Evolutionary conservation across 1,140 invertebrate species (phyloP).

Genomic region (fruit fly (Drosophila melanogaster)): Release_6_plus_ISO1_MT NT_033779.5:15028501-15029000

Average conservation of each 20-base stretch:
- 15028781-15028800: neutral
- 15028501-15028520: neutral
- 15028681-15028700: slow-evolving; percentile 12
- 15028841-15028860: neutral
- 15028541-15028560: neutral
- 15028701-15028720: neutral
- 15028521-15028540: neutral
- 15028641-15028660: slow-evolving; percentile 3
- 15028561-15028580: neutral
- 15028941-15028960: neutral
- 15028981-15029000: slow-evolving; percentile 43
- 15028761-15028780: slow-evolving; percentile 5
- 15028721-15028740: slow-evolving; percentile 16
- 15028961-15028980: slow-evolving; percentile 43
- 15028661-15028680: neutral
- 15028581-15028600: slow-evolving; percentile 15
- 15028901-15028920: neutral
- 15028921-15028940: slow-evolving; percentile 21
- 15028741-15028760: slow-evolving; percentile 18
- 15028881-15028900: neutral
- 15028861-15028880: slow-evolving; percentile 31
- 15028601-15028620: slow-evolving; percentile 57
- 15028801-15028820: slow-evolving; percentile 23
- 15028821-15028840: slow-evolving; percentile 35
- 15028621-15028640: neutral